phyloP scores from a whole-genome alignment of 2,888 invertebrate species.

The Xanthia icteritia region DNA sequence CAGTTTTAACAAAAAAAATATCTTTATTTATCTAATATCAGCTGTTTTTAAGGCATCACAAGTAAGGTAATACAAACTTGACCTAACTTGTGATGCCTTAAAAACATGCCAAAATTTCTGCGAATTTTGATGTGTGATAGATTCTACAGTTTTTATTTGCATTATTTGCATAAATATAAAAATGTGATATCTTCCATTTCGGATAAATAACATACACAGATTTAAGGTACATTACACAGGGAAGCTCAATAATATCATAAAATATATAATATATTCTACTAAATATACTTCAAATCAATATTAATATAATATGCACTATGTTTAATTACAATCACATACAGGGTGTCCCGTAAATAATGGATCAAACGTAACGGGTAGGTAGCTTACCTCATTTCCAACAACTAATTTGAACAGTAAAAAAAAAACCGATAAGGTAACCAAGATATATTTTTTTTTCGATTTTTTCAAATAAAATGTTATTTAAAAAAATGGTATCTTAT shows the following conservation, averaged over 20 bases:
- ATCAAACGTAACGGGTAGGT: too few relatives aligned
- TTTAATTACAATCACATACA: conserved; percentile 49
- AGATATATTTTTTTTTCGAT: too few relatives aligned
- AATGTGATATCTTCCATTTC: conserved; percentile 11
- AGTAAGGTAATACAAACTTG: background rate
- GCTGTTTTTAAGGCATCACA: background rate
- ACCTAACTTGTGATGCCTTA: too few relatives aligned
- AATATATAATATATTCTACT: conserved; percentile 50
- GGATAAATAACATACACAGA: conserved; percentile 1
- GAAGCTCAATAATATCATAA: conserved; percentile 51
- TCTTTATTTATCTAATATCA: background rate
- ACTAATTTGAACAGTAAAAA: too few relatives aligned
- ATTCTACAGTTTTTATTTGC: background rate
- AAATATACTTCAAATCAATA: conserved; percentile 44
- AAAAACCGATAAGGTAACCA: too few relatives aligned
- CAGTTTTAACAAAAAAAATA: background rate
- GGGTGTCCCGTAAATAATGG: too few relatives aligned
- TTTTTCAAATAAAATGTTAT: too few relatives aligned
- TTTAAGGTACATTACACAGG: conserved; percentile 45
- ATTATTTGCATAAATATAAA: conserved; percentile 6
- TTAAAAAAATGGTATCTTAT: too few relatives aligned
- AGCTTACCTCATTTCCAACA: too few relatives aligned
- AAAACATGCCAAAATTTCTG: background rate
- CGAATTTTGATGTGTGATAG: too few relatives aligned
- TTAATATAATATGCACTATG: conserved; percentile 27